Percentiles rank a stretch among this genome's conserved stretches.
Conservation (phyloP, 2,888 invertebrate genomes). For the Gryllus longicercus region DNA sequence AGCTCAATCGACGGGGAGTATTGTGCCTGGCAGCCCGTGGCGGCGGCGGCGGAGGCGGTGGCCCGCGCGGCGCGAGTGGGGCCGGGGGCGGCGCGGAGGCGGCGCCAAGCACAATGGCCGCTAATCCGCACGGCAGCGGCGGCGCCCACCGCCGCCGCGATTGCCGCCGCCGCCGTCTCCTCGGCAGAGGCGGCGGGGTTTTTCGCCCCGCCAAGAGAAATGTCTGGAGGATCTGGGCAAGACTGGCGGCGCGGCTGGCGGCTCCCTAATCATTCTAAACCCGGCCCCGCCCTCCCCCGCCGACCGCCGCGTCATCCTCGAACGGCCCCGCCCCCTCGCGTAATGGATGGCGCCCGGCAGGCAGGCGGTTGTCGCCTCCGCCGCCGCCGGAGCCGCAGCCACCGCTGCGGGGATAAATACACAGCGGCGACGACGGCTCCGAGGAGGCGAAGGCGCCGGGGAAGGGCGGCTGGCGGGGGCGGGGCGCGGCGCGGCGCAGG, state of each 20-base stretch:
- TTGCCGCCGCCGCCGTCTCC: no score
- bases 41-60: no score
- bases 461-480: not conserved
- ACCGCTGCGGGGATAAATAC: not conserved
- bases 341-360: no score
- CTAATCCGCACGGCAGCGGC: not conserved
- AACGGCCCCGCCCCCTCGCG: no score
- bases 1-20: no score
- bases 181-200: not conserved
- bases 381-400: not conserved
- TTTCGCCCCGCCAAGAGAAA: not conserved
- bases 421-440: not conserved
- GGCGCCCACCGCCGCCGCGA: no score
- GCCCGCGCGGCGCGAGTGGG: no score
- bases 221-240: not conserved
- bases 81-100: no score
- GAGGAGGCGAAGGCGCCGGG: not conserved
- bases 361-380: not conserved
- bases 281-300: not conserved
- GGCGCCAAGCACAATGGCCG: not conserved
- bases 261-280: conserved; percentile 7
- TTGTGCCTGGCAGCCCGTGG: no score
- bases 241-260: not conserved
- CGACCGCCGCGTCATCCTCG: not conserved
- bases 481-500: not conserved